These are phyloP conservation scores for Cebus imitator DNA, from an alignment of 2,113 vertebrate species.

Conservation along the genomic window DNA sequence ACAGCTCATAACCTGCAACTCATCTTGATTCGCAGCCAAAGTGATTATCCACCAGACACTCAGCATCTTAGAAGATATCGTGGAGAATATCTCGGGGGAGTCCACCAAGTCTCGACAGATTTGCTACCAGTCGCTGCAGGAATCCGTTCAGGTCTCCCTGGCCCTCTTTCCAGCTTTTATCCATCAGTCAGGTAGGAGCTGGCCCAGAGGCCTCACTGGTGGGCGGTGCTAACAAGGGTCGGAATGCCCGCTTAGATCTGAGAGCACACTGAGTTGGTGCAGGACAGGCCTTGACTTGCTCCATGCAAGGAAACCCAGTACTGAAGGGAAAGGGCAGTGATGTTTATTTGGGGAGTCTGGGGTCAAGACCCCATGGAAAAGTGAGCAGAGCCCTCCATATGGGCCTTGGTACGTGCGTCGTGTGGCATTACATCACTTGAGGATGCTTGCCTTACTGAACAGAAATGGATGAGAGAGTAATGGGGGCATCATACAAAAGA, in stretches of 20 bases:
- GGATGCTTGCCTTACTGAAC: neutral
- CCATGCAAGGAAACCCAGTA: neutral
- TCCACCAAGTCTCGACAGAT: conserved; percentile 98
- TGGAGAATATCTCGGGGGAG: conserved; percentile 95
- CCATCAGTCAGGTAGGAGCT: conserved; percentile 94
- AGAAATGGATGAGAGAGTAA: neutral
- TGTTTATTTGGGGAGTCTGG: neutral
- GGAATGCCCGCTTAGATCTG: neutral
- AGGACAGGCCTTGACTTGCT: neutral
- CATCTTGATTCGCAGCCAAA: conserved; percentile 89
- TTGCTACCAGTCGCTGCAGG: conserved; percentile 98
- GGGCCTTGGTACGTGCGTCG: neutral
- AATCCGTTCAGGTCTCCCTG: conserved; percentile 97
- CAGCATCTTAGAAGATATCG: conserved; percentile 93
- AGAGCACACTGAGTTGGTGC: fast-evolving
- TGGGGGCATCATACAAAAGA: neutral
- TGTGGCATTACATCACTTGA: neutral
- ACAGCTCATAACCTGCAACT: neutral
- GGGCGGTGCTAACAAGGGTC: neutral
- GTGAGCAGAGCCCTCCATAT: neutral
- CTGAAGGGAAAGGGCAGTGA: neutral
- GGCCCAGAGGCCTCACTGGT: conserved; percentile 57
- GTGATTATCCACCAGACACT: conserved; percentile 94
- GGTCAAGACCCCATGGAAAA: neutral
- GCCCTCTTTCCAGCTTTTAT: conserved; percentile 97